Evolutionary conservation across 2,113 vertebrate genomes (phyloP).

Genomic region (Passer montanus): DNA sequence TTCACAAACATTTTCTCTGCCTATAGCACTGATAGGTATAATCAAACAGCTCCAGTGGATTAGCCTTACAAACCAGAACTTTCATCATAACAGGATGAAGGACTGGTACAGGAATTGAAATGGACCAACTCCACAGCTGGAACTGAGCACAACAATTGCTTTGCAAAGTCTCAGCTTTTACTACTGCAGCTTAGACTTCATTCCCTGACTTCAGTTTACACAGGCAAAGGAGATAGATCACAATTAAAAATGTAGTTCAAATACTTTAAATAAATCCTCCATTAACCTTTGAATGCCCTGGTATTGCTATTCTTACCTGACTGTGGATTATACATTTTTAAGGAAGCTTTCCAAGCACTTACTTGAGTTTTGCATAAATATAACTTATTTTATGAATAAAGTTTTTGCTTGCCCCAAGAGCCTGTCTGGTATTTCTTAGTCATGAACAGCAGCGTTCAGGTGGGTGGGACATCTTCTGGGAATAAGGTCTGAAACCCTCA

Average conservation of each 20-base stretch:
- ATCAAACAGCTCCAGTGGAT: not conserved
- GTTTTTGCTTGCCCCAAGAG: not conserved
- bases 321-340: not conserved
- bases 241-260: not conserved
- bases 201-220: not conserved
- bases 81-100: not conserved
- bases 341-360: not conserved
- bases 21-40: not conserved
- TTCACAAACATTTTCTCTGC: slow-evolving; percentile 13
- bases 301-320: not conserved
- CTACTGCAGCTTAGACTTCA: not conserved
- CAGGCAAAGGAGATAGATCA: not conserved
- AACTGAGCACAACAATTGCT: not conserved
- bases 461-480: not conserved
- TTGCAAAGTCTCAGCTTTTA: not conserved
- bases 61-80: not conserved
- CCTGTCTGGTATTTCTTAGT: not conserved
- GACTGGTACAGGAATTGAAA: not conserved
- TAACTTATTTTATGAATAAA: not conserved
- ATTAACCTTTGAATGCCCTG: not conserved
- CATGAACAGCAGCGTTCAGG: not conserved
- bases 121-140: not conserved
- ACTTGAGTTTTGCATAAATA: not conserved
- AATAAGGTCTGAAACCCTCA: not conserved
- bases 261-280: not conserved